These are phyloP conservation scores for Charina bottae DNA, from an alignment of 2,113 vertebrate genomes.

Conservation along the genomic window DNA sequence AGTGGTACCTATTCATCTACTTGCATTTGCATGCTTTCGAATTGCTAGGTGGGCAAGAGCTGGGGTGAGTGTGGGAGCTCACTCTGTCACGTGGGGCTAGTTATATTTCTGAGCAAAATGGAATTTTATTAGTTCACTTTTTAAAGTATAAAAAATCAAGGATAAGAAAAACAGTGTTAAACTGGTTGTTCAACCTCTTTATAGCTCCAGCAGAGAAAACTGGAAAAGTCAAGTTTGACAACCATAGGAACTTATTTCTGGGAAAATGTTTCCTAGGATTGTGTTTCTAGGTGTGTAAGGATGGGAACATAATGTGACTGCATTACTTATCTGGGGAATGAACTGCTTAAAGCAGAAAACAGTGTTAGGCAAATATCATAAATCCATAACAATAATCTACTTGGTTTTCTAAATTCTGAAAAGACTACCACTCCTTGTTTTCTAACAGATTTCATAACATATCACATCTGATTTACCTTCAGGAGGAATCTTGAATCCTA, in stretches of 20 bases:
- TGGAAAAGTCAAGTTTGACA: not conserved
- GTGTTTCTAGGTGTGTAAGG: not conserved
- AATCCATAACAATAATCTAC: slow-evolving; percentile 34
- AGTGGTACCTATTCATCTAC: no score
- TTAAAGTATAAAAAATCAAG: not conserved
- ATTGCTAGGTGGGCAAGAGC: no score
- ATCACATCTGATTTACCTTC: slow-evolving; percentile 42
- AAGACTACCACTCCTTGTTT: slow-evolving; percentile 30
- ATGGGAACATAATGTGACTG: slow-evolving; percentile 36
- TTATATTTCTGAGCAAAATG: not conserved
- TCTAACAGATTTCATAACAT: slow-evolving; percentile 51
- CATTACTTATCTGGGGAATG: not conserved
- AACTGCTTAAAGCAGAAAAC: slow-evolving; percentile 13
- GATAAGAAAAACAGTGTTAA: not conserved
- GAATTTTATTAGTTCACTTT: not conserved
- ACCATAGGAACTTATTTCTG: not conserved
- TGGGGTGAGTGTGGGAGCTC: no score
- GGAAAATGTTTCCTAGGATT: not conserved
- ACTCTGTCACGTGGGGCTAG: no score
- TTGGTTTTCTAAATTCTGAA: slow-evolving; percentile 46
- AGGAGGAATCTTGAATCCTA: slow-evolving; percentile 60
- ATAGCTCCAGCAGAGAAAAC: not conserved
- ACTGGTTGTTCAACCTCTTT: not conserved
- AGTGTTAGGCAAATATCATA: slow-evolving; percentile 26
- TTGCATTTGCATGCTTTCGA: no score